Evolutionary conservation across 2,888 invertebrate species (phyloP), one percentile per base, ranked within the genome.

Genomic region (Hemithea aestivaria): DNA sequence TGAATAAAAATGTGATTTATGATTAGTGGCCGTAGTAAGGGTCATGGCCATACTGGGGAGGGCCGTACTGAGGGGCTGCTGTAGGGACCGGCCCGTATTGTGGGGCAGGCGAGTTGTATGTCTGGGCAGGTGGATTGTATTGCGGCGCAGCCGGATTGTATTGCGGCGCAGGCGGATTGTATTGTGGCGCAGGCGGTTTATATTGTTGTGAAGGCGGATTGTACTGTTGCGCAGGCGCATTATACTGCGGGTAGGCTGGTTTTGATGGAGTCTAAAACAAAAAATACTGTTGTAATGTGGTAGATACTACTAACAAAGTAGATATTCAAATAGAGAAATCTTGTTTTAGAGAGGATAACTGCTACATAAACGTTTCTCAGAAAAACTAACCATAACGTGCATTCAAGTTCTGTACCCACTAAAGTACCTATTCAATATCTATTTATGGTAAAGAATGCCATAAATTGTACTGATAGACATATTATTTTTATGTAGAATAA

Each of bases 1-100:
- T 9, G 11, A 4, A 16, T 5, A 16, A 16, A 20, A 12, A 20
- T 35, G 11, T 24, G 32, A 7, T 35, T 27, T 30, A 35, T 11
- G n/a, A 27, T 68, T 55, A 80, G 34, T 73, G 66, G 27, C 76
- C 82, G 35, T 83, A 73, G 51, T 85, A 83, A 26, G 80, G 82
- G 45, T 84, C 81, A 57, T 84, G 73, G 11, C 38, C 33, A 48
- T 67, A 58, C 29, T 55, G 56, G 10, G 56, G 57, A 33, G 48
- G 35, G 10, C 31, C 59, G 37, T 53, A 53, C 37, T 32, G 25
- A 38, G 24, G 23, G 10, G 30, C 20, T 9, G 27, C 7, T 7
- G 28, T 27, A 5, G 34, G 34, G 16, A 33, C 27, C n/a, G 34
- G 21, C 1, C 28, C 39, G 8, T 47, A 38, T n/a, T 43, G 38